A percentile compares a stretch with the other conserved stretches of the same genome.
Evolutionary conservation across 2,797 vertebrate species (phyloP).

Genomic region (Anniella stebbinsi): DNA sequence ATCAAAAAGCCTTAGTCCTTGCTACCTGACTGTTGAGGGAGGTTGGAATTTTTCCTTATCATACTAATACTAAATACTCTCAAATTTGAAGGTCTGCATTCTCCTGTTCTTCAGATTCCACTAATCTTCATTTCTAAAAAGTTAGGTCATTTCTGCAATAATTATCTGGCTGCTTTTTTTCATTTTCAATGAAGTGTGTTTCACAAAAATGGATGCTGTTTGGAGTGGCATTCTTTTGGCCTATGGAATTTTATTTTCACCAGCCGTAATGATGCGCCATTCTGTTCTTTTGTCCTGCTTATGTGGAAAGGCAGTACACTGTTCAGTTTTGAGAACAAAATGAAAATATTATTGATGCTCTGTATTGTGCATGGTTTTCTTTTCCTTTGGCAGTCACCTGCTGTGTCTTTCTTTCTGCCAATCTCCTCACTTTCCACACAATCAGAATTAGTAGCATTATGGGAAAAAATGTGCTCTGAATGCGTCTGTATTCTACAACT

Average conservation of each 20-base stretch:
- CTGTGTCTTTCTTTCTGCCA: not conserved
- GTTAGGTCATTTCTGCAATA: not conserved
- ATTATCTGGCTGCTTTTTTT: not conserved
- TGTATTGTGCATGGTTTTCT: not conserved
- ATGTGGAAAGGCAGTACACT: conserved; percentile 8
- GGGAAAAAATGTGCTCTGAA: not conserved
- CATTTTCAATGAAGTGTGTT: not conserved
- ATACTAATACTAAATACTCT: not conserved
- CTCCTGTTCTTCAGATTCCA: not conserved
- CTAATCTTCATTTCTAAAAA: not conserved
- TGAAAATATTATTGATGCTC: not conserved
- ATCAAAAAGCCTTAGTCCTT: not conserved
- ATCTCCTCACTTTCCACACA: not conserved
- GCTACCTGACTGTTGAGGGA: too few species aligned
- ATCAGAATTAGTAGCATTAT: not conserved
- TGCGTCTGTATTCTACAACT: not conserved
- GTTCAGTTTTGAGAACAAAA: conserved; percentile 11
- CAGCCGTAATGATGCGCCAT: not conserved
- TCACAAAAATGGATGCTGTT: not conserved
- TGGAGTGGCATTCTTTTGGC: not conserved
- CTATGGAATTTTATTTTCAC: not conserved
- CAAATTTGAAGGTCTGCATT: not conserved
- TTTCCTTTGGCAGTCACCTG: conserved; percentile 5
- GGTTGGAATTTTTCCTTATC: not conserved
- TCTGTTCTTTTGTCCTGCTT: conserved; percentile 22